Evolutionary conservation across 2,113 vertebrate genomes (phyloP), one percentile per base, ranked within the genome.

Genomic region (Gavialis gangeticus): DNA sequence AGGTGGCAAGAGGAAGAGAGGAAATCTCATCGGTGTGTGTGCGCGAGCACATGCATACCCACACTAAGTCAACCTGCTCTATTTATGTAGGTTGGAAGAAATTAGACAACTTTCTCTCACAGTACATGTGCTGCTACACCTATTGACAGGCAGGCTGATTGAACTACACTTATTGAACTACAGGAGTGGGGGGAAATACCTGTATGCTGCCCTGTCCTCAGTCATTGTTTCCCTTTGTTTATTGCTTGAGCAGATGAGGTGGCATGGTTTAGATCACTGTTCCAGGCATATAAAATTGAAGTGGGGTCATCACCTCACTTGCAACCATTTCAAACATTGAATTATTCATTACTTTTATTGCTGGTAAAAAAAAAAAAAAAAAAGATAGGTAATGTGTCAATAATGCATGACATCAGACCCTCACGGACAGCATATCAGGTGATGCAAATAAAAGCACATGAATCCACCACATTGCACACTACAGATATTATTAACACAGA

Each of bases 41-140:
- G 63, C n/a, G 12, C 15, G 46, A 46, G 46, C 46, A 46, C 46
- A 46, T 46, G 46, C 46, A 46, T 9, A 46, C 46, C 46, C 69
- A 0, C n/a, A 34, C 85, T 82, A 89, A 91, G 76, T 57, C 57
- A 85, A 11, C 73, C 30, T 69, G 60, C 91, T 91, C 24, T 28
- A n/a, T 67, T 67, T 17, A 8, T 7, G 37, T 30, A 86, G 30
- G 54, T 79, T 14, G 79, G 69, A 18, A 79, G 59, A 60, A 60
- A 46, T 46, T 46, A 71, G 79, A 5, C 54, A 84, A 66, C 37
- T 83, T 79, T 12, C 66, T 75, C 24, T 66, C 30, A 24, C 3
- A 73, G 62, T 54, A 58, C 1, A 3, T 10, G 13, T 4, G 12
- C 15, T 37, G 3, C 11, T 16, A 12, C 63, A 10, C 27, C 55